Evolutionary conservation across 2,113 vertebrate genomes (phyloP).

Genomic region (Bungarus multicinctus): DNA sequence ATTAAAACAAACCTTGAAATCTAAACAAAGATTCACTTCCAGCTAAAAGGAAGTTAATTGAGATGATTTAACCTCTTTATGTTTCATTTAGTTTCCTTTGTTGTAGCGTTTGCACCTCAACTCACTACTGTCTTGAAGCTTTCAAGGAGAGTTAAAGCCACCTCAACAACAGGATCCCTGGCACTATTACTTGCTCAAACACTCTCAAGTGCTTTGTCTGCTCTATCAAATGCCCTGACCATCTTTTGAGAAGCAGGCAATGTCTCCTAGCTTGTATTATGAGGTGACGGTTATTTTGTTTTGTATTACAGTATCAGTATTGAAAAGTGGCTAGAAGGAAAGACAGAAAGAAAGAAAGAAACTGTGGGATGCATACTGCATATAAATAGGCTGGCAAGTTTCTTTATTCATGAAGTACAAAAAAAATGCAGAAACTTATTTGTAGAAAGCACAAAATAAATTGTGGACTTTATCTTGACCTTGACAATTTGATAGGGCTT

Average conservation of each 20-base stretch:
- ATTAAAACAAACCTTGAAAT: conserved; percentile 48
- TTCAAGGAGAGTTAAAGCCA: conserved; percentile 16
- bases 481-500: conserved; percentile 28
- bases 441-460: conserved; percentile 47
- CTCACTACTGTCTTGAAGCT: conserved; percentile 4
- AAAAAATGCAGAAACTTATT: conserved; percentile 11
- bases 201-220: conserved; percentile 49
- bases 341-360: conserved; percentile 39
- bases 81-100: conserved; percentile 44
- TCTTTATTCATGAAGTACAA: conserved; percentile 25
- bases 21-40: conserved; percentile 40
- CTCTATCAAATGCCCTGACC: conserved; percentile 58
- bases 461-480: conserved; percentile 46
- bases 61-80: conserved; percentile 7
- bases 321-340: conserved; percentile 58
- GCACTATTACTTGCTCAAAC: conserved; percentile 38
- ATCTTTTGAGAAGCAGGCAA: conserved; percentile 55
- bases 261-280: conserved; percentile 60
- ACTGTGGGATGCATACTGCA: conserved; percentile 27
- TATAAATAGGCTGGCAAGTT: conserved; percentile 51
- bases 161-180: conserved; percentile 32
- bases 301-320: conserved; percentile 28
- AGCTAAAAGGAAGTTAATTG: conserved; percentile 41
- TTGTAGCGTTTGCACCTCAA: conserved; percentile 1
- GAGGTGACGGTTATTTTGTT: neutral